phyloP scores from a whole-genome alignment of 2,888 invertebrate species.

The Athrips mouffetella region DNA sequence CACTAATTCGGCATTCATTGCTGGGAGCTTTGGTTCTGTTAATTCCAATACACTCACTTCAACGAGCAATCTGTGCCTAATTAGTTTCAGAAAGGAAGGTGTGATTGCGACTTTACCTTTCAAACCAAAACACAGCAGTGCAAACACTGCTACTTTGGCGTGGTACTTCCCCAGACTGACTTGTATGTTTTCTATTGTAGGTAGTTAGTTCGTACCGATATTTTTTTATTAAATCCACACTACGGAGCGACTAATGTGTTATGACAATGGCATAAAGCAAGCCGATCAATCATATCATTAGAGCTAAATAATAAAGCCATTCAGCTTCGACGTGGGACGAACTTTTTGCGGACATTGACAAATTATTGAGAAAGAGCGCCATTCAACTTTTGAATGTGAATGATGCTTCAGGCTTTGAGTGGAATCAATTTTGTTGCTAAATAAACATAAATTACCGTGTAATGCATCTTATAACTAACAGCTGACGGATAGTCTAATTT shows the following conservation, averaged over 20 bases:
- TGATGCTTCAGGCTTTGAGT: constrained; percentile 2
- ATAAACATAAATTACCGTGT: not conserved
- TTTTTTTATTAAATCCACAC: not conserved
- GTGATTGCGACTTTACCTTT: too few species aligned
- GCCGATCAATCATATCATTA: constrained; percentile 20
- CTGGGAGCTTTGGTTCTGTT: too few species aligned
- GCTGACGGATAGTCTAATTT: not conserved
- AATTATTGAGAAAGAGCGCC: constrained; percentile 8
- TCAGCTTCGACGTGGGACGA: constrained; percentile 9
- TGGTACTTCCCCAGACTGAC: not conserved
- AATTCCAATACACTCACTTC: too few species aligned
- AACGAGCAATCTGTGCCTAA: too few species aligned
- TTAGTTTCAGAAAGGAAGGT: too few species aligned
- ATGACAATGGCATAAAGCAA: constrained; percentile 11
- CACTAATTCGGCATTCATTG: too few species aligned
- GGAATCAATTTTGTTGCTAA: constrained; percentile 4
- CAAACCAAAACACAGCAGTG: too few species aligned
- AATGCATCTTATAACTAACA: too few species aligned
- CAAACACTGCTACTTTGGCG: too few species aligned
- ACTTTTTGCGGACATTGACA: constrained; percentile 20
- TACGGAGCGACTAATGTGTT: constrained; percentile 7
- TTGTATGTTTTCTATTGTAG: not conserved
- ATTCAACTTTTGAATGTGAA: constrained; percentile 4
- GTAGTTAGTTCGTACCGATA: too few species aligned
- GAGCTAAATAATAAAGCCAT: constrained; percentile 19